Base-by-base conservation (phyloP, 1,140 invertebrate genomes). In the Heliothis virescens region DNA sequence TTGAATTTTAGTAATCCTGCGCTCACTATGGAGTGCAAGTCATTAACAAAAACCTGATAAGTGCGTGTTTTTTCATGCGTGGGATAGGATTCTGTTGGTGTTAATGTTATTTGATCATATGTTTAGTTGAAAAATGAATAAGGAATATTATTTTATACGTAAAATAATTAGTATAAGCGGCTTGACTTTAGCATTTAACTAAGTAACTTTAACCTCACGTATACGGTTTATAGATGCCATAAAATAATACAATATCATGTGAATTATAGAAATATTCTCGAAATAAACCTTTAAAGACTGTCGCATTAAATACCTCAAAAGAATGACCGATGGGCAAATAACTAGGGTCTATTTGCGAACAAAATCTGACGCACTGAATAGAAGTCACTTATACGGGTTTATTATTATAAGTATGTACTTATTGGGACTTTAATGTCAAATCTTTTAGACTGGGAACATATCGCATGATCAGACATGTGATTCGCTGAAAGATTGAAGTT, bases 291-390 rank as follows among this genome's bases (percentile, higher is more conserved):
- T 1, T 50, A 21, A 48, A 41, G n/a, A 2, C 48, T 41, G 7
- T 11, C 47, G 16, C n/a, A 16, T 63, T 52, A 82, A 76, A 74
- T 77, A 80, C 79, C 16, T 41, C 16, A 80, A 83, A 80, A 82
- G 15, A 85, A 83, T 79, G 57, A 65, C 41, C 65, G 16, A 47
- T n/a, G 41, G n/a, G 34, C 15, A 69, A 75, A 80, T 16, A 79
- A 77, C 15, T 79, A 73, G 62, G 78, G 73, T 82, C 75, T 80
- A 79, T 85, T 82, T 75, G 59, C 48, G 34, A 21, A 21, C 63
- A 3, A 69, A 57, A 69, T 69, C 34, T 29, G 29, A 34, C 11
- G 21, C 47, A 4, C 13, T 69, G 12, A 67, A 77, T 67, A 67
- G 52, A 67, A 29, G 10, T 57, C 53, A 78, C 63, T 78, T 78